phyloP scores from a whole-genome alignment of 92 coral and sea anemone species.

The Pocillopora meandrina region DNA sequence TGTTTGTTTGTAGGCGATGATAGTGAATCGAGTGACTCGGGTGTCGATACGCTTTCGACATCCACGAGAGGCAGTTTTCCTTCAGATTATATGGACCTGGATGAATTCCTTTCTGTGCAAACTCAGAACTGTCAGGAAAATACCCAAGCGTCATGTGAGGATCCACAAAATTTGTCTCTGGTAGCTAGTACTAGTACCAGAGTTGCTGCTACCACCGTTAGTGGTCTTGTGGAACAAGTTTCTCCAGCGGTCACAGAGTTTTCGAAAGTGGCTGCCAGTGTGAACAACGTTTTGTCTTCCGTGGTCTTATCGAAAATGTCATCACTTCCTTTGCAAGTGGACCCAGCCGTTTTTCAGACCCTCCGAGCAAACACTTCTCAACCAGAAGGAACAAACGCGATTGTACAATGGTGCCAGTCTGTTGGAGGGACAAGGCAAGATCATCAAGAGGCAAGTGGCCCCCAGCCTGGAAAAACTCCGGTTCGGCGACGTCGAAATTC shows the following conservation, averaged over 20 bases:
- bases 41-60: slow-evolving; percentile 54
- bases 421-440: slow-evolving; percentile 14
- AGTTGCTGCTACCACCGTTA: background rate
- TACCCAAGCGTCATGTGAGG: slow-evolving; percentile 1
- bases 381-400: slow-evolving; percentile 31
- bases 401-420: slow-evolving; percentile 36
- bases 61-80: slow-evolving; percentile 50
- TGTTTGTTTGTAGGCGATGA: slow-evolving; percentile 41
- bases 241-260: background rate
- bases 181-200: background rate
- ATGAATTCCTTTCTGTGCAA: slow-evolving; percentile 62
- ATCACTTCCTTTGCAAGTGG: slow-evolving; percentile 2
- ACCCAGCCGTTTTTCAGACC: slow-evolving; percentile 10
- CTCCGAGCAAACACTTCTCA: slow-evolving; percentile 6
- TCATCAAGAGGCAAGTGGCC: slow-evolving; percentile 5
- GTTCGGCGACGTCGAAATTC: slow-evolving; percentile 20
- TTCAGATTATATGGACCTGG: slow-evolving; percentile 72
- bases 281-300: background rate
- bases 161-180: background rate
- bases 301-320: slow-evolving; percentile 24
- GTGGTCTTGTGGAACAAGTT: background rate
- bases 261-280: background rate
- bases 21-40: slow-evolving; percentile 68
- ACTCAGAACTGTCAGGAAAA: slow-evolving; percentile 22
- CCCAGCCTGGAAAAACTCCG: slow-evolving; percentile 12